A percentile compares a stretch with the other conserved stretches of the same genome.
Evolutionary conservation across 2,113 vertebrate species (phyloP).

Genomic region (Cynopterus brachyotis): DNA sequence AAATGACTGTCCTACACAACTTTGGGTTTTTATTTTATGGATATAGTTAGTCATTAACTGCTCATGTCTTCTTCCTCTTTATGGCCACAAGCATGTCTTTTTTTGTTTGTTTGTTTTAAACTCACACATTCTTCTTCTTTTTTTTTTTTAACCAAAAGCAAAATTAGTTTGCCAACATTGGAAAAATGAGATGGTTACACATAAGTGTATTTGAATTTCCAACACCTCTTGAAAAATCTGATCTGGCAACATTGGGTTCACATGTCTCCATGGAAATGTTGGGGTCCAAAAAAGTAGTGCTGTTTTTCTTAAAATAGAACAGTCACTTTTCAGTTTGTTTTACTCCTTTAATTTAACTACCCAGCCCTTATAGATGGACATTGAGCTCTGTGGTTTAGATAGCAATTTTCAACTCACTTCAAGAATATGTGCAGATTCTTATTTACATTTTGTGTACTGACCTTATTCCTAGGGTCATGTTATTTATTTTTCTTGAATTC

Average conservation of each 20-base stretch:
- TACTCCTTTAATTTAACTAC: neutral
- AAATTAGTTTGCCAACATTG: neutral
- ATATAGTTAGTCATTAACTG: constrained; percentile 66
- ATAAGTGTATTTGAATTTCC: constrained; percentile 17
- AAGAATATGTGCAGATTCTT: neutral
- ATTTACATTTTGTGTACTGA: neutral
- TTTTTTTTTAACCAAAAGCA: neutral
- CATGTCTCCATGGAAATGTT: neutral
- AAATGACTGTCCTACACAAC: constrained; percentile 57
- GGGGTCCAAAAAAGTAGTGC: neutral
- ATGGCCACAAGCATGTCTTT: constrained; percentile 47
- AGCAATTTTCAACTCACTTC: neutral
- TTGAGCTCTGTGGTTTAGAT: neutral
- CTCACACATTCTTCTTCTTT: neutral
- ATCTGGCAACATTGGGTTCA: neutral
- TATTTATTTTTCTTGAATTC: neutral
- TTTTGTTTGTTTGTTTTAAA: constrained; percentile 38
- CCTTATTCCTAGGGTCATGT: neutral
- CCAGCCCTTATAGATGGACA: neutral
- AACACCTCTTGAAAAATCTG: constrained; percentile 21
- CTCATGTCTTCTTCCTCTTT: constrained; percentile 73
- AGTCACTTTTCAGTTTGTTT: neutral
- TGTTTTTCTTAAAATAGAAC: neutral
- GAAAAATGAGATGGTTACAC: constrained; percentile 19
- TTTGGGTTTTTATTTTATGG: constrained; percentile 57